Evolutionary conservation across 2,113 vertebrate genomes (phyloP).

Genomic region (Brienomyrus longianalis): DNA sequence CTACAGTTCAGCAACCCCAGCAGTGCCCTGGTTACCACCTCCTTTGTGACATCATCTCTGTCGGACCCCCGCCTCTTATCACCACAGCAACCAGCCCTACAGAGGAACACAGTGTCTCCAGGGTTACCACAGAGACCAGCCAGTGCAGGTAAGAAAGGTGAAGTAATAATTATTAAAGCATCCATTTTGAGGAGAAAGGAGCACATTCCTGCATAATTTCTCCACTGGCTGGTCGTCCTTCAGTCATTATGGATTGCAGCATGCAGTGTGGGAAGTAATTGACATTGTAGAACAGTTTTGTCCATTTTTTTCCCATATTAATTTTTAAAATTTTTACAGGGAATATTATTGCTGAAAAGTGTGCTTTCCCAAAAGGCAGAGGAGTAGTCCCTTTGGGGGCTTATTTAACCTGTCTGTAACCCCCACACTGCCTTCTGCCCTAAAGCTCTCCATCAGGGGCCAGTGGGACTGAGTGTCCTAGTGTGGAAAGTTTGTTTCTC

Average conservation of each 20-base stretch:
- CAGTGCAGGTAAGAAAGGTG: constrained; percentile 73
- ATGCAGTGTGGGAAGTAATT: neutral
- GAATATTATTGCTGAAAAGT: neutral
- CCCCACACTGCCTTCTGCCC: neutral
- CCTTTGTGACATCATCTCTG: constrained; percentile 82
- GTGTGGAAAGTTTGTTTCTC: neutral
- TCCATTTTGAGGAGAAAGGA: neutral
- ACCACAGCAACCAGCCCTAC: constrained; percentile 77
- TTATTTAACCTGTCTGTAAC: neutral
- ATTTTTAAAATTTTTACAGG: neutral
- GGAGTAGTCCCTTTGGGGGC: neutral
- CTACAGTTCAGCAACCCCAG: constrained; percentile 88
- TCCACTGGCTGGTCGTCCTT: neutral
- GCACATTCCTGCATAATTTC: neutral
- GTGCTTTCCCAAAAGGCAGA: neutral
- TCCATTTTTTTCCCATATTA: neutral
- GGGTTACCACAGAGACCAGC: constrained; percentile 89
- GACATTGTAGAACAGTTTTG: neutral
- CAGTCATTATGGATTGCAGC: neutral
- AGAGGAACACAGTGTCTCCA: constrained; percentile 85
- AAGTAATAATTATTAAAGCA: neutral
- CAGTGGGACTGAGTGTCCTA: neutral
- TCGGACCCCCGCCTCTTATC: constrained; percentile 88
- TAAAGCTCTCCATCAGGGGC: neutral
- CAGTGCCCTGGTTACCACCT: constrained; percentile 81